Evolutionary conservation across 2,888 invertebrate species (phyloP), one percentile per base, ranked within the genome.

Genomic region (Alviniconcha strummeri): DNA sequence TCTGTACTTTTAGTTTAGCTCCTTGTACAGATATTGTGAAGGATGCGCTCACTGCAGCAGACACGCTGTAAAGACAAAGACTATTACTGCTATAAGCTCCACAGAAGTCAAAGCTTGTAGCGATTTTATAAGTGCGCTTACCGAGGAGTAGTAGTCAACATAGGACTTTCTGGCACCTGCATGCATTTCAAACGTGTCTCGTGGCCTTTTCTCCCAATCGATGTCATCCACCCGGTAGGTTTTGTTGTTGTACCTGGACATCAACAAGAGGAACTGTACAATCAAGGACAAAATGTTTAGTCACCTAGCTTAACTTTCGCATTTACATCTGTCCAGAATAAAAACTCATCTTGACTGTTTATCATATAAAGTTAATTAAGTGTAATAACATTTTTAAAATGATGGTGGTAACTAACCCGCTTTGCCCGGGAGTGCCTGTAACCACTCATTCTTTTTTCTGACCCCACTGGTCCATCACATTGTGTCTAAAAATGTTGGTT

Each of bases 201-300:
- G 92, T 0, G 98, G 98, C 69, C 94, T 96, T 93, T 95, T 95
- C 2, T 96, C 95, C 95, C 97, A 98, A 17, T 96, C 95, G 56
- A 99, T 96, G 86, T 97, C 97, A 92, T 98, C 97, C 15, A 99
- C 95, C 69, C 96, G 94, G 92, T 98, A 98, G 0, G 97, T 96
- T 89, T 96, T 96, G 92, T 98, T 98, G 92, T 98, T 99, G 92
- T 99, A 99, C 0, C 96, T 95, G 0, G 97, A 97, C 91, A 98
- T 95, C 0, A 98, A 52, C 6, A 74, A 19, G 17, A 71, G 13
- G 17, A 7, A n/a, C n/a, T n/a, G 71, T 19, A 17, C 19, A 71
- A n/a, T 64, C 9, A 64, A 64, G 15, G 64, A 15, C 64, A 15
- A 13, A 13, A 13, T 4, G 15, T 15, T 9, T 64, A 9, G 13